Percentiles rank a stretch among this genome's conserved stretches.
Evolutionary conservation across 2,888 invertebrate species (phyloP).

Genomic region (Lysandra bellargus): DNA sequence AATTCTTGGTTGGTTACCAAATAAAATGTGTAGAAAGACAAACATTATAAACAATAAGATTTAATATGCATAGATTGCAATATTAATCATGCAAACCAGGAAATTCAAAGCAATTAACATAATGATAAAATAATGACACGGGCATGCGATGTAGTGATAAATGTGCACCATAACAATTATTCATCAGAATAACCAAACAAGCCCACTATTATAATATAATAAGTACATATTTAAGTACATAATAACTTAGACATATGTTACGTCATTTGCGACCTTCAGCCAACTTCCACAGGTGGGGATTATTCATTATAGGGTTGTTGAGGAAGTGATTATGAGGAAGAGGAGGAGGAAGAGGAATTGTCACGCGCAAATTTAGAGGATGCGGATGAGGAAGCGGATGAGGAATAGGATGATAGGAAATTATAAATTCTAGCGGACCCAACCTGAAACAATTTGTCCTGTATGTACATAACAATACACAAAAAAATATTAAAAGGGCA

Average conservation of each 20-base stretch:
- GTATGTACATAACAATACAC: too few relatives aligned
- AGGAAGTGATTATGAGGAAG: too few relatives aligned
- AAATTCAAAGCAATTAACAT: conserved; percentile 19
- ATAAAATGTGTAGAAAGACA: not conserved
- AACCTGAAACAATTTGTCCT: too few relatives aligned
- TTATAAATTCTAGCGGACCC: too few relatives aligned
- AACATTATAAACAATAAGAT: not conserved
- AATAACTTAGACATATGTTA: conserved; percentile 21
- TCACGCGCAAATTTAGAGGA: too few relatives aligned
- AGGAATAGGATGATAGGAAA: too few relatives aligned
- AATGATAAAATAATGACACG: conserved; percentile 29
- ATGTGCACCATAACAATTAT: not conserved
- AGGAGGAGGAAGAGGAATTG: too few relatives aligned
- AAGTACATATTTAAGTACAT: not conserved
- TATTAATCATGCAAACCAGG: conserved; percentile 12
- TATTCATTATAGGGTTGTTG: too few relatives aligned
- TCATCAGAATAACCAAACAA: conserved; percentile 19
- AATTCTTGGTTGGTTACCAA: too few relatives aligned
- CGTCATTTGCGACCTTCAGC: conserved; percentile 26
- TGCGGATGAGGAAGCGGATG: too few relatives aligned
- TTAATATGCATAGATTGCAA: not conserved
- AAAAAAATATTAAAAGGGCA: too few relatives aligned
- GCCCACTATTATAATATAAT: conserved; percentile 3
- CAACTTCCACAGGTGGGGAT: not conserved
- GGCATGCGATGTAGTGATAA: conserved; percentile 14